These are phyloP conservation scores for Sapayoa aenigma DNA, from an alignment of 2,113 vertebrate genomes.

Conservation along the genomic window DNA sequence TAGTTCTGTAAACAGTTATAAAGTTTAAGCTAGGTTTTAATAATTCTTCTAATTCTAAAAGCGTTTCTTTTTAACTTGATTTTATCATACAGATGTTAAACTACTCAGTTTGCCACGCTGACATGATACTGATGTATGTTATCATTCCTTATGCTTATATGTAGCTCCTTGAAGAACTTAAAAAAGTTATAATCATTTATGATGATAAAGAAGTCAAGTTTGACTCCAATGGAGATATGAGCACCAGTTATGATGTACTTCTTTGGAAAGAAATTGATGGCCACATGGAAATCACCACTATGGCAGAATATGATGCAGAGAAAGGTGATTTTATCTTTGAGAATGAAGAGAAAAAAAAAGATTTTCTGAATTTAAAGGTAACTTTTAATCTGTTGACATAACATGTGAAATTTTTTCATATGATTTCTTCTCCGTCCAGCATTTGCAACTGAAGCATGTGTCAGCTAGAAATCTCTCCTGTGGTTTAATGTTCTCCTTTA, in stretches of 20 bases:
- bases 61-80: not conserved
- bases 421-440: not conserved
- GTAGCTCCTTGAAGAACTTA: slow-evolving; percentile 78
- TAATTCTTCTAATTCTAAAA: not conserved
- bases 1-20: not conserved
- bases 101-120: not conserved
- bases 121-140: not conserved
- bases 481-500: not conserved
- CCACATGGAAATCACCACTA: slow-evolving; percentile 55
- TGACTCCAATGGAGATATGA: slow-evolving; percentile 79
- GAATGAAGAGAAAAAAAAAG: slow-evolving; percentile 50
- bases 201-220: slow-evolving; percentile 72
- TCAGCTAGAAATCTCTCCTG: not conserved
- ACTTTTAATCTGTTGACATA: not conserved
- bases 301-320: slow-evolving; percentile 79
- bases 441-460: not conserved
- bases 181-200: slow-evolving; percentile 66
- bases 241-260: slow-evolving; percentile 79
- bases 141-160: not conserved
- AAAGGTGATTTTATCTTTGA: slow-evolving; percentile 69
- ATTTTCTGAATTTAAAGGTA: slow-evolving; percentile 77
- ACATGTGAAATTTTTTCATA: not conserved
- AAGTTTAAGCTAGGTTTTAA: not conserved
- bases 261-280: slow-evolving; percentile 77
- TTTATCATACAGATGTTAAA: not conserved